Conservation (phyloP, 2,113 vertebrate species). For the Symphodus melops region DNA sequence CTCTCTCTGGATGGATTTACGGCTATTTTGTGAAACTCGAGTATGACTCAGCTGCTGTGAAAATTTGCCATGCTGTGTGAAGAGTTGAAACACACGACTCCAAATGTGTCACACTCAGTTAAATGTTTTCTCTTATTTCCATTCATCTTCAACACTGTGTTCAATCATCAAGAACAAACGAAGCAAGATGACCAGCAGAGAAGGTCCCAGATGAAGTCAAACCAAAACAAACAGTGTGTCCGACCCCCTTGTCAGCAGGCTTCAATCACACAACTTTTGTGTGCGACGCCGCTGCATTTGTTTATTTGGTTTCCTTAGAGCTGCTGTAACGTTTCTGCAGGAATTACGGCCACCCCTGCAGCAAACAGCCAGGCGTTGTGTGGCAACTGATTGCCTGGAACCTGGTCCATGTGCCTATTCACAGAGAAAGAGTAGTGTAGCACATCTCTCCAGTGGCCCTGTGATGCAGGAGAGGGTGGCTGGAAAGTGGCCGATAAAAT, state of each 20-base stretch:
- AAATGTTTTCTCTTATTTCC: constrained; percentile 20
- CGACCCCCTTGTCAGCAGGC: constrained; percentile 41
- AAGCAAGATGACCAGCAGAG: constrained; percentile 28
- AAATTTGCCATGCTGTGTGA: not conserved
- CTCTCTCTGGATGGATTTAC: constrained; percentile 7
- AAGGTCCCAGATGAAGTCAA: constrained; percentile 41
- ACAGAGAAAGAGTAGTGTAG: constrained; percentile 54
- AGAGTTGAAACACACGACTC: constrained; percentile 21
- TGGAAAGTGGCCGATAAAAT: constrained; percentile 51
- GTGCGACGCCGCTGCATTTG: constrained; percentile 28
- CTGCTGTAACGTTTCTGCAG: constrained; percentile 43
- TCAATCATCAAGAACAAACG: constrained; percentile 32
- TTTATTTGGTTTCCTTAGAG: constrained; percentile 66
- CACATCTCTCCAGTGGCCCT: constrained; percentile 42
- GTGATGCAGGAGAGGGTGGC: constrained; percentile 37
- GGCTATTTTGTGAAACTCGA: not conserved
- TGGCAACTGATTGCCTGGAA: constrained; percentile 56
- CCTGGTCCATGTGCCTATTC: constrained; percentile 61
- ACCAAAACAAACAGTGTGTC: constrained; percentile 56
- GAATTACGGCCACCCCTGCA: constrained; percentile 55
- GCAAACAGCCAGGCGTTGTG: constrained; percentile 64
- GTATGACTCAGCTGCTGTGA: constrained; percentile 17
- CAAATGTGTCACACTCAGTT: constrained; percentile 24
- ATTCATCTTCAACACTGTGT: not conserved
- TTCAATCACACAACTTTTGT: constrained; percentile 32